phyloP scores from a whole-genome alignment of 2,888 invertebrate genomes.

The Microplitis deprimator region DNA sequence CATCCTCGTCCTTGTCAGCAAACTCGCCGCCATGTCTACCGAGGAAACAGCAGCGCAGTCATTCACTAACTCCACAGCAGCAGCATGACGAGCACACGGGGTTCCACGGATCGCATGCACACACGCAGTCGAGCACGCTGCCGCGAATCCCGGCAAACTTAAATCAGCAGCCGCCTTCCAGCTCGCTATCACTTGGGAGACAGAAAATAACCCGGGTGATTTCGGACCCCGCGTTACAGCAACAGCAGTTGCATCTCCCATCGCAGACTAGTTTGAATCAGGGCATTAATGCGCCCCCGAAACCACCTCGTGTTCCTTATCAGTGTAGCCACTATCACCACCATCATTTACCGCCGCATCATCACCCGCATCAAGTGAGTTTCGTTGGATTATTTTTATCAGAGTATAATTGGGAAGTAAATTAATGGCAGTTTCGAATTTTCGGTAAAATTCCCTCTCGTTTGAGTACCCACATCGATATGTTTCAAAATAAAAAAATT shows the following conservation, averaged over 20 bases:
- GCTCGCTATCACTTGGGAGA: constrained; percentile 66
- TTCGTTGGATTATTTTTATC: constrained; percentile 51
- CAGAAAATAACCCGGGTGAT: constrained; percentile 75
- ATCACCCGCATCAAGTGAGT: constrained; percentile 56
- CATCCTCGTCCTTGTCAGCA: constrained; percentile 74
- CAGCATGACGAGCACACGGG: constrained; percentile 52
- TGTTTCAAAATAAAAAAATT: background rate
- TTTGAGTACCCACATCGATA: too few species aligned
- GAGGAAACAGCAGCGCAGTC: constrained; percentile 81
- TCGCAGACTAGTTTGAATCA: constrained; percentile 57
- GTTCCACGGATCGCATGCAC: constrained; percentile 50
- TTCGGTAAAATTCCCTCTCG: too few species aligned
- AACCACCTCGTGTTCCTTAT: constrained; percentile 78
- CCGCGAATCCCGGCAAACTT: constrained; percentile 65
- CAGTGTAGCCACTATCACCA: constrained; percentile 53
- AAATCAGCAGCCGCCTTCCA: constrained; percentile 63
- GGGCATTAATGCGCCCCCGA: constrained; percentile 74
- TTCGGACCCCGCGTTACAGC: constrained; percentile 73
- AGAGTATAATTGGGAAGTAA: too few species aligned
- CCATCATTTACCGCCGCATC: constrained; percentile 51
- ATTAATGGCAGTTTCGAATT: too few species aligned
- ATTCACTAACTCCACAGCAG: constrained; percentile 79
- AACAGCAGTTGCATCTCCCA: constrained; percentile 54
- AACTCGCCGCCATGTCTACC: constrained; percentile 70
- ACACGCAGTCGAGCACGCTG: constrained; percentile 63